These are phyloP conservation scores for Chiroxiphia lanceolata DNA, from an alignment of 2,797 vertebrate genomes.

Conservation along the genomic window DNA sequence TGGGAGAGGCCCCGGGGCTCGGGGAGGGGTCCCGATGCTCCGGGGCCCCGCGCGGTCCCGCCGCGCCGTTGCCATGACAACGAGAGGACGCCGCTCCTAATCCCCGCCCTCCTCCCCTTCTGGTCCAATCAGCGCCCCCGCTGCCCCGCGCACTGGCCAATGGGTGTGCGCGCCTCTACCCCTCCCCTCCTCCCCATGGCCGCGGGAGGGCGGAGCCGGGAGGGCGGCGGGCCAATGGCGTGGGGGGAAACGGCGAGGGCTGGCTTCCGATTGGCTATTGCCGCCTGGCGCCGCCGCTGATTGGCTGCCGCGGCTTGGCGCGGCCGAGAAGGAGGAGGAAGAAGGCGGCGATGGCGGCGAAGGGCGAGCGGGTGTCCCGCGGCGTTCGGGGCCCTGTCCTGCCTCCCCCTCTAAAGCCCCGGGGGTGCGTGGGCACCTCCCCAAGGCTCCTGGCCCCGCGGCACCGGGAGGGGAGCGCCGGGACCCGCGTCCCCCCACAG, in stretches of 20 bases:
- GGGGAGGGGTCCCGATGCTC: neutral
- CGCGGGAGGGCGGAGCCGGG: fast-evolving
- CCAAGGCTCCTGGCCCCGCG: too few species aligned
- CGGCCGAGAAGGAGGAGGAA: neutral
- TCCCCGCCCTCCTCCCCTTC: neutral
- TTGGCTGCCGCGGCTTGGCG: neutral
- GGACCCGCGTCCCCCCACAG: neutral
- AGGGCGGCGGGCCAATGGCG: neutral
- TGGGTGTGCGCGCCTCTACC: fast-evolving
- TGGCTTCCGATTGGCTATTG: neutral
- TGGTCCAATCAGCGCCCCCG: neutral
- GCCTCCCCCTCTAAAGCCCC: too few species aligned
- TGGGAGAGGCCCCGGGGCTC: too few species aligned
- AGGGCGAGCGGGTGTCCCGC: fast-evolving
- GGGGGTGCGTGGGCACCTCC: neutral
- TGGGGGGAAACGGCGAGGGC: fast-evolving
- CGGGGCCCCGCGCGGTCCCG: too few species aligned
- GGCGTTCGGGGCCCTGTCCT: fast-evolving
- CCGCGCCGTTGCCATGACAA: neutral
- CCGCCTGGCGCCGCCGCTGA: neutral
- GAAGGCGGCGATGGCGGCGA: neutral
- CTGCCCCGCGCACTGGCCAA: neutral
- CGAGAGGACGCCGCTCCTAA: neutral
- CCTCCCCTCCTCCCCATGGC: fast-evolving
- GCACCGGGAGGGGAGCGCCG: too few species aligned